phyloP scores from a whole-genome alignment of 2,888 invertebrate species.

The Erynnis tages region DNA sequence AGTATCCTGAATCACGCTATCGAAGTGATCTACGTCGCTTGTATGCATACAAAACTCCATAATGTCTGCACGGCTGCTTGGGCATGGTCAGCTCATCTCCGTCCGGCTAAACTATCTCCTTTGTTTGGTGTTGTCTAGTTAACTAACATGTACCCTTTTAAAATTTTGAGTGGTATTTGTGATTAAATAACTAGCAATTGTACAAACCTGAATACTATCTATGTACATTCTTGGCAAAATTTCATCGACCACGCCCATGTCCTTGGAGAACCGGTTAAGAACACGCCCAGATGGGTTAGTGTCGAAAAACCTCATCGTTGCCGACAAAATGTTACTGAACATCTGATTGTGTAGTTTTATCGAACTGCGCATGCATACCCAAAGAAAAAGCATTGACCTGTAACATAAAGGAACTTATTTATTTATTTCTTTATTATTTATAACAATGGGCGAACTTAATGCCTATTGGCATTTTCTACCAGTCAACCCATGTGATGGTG shows the following conservation, averaged over 20 bases:
- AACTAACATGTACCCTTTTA: no score
- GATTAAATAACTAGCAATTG: neutral
- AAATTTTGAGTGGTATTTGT: neutral
- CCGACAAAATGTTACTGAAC: slow-evolving; percentile 87
- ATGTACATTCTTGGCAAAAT: slow-evolving; percentile 84
- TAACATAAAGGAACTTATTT: no score
- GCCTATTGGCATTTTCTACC: no score
- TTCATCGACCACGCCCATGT: slow-evolving; percentile 90
- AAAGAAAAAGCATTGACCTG: slow-evolving; percentile 87
- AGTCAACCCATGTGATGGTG: no score
- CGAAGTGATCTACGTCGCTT: no score
- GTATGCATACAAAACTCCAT: no score
- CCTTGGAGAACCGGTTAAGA: slow-evolving; percentile 92
- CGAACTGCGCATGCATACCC: slow-evolving; percentile 88
- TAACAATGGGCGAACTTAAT: no score
- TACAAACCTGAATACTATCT: slow-evolving; percentile 82
- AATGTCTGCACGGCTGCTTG: no score
- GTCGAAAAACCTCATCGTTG: slow-evolving; percentile 92
- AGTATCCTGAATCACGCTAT: no score
- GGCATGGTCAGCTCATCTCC: no score
- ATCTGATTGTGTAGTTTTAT: slow-evolving; percentile 88
- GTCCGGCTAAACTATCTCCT: no score
- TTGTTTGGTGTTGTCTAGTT: no score
- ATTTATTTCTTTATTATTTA: neutral
- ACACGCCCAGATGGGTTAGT: slow-evolving; percentile 91